These are phyloP conservation scores for Nematopogon swammerdamellus DNA, from an alignment of 2,888 invertebrate genomes.

Conservation along the genomic window DNA sequence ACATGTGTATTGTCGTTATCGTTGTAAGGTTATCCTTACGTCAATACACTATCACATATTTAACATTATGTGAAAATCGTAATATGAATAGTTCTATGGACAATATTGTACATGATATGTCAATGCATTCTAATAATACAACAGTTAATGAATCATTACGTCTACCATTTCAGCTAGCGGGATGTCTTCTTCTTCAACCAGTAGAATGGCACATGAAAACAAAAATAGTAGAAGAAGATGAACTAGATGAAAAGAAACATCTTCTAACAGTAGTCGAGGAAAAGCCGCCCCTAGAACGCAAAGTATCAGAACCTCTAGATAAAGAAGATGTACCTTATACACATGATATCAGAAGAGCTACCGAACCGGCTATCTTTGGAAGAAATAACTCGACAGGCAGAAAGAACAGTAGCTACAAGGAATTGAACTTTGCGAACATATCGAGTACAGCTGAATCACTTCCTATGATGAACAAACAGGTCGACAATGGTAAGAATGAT, in stretches of 20 bases:
- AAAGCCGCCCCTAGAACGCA: neutral
- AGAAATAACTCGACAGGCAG: constrained; percentile 13
- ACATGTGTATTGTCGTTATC: too few relatives aligned
- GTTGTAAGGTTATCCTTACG: too few relatives aligned
- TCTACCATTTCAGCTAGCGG: constrained; percentile 58
- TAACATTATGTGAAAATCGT: too few relatives aligned
- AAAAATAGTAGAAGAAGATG: constrained; percentile 35
- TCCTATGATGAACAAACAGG: neutral
- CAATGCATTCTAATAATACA: too few relatives aligned
- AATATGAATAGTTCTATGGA: too few relatives aligned
- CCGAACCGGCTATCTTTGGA: constrained; percentile 13
- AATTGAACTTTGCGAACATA: constrained; percentile 18
- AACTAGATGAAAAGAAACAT: constrained; percentile 34
- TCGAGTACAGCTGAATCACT: neutral
- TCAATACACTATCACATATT: too few relatives aligned
- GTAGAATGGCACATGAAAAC: constrained; percentile 53
- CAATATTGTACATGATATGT: too few relatives aligned
- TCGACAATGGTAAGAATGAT: neutral
- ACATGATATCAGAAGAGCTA: constrained; percentile 13
- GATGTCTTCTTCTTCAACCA: constrained; percentile 57
- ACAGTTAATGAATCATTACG: too few relatives aligned
- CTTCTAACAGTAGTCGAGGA: constrained; percentile 18
- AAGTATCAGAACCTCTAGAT: neutral
- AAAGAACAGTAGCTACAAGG: constrained; percentile 21
- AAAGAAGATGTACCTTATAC: neutral